A percentile compares a stretch with the other conserved stretches of the same genome.
These are phyloP conservation scores for Bembecia ichneumoniformis DNA, from an alignment of 2,888 invertebrate species.

Conservation along the genomic window DNA sequence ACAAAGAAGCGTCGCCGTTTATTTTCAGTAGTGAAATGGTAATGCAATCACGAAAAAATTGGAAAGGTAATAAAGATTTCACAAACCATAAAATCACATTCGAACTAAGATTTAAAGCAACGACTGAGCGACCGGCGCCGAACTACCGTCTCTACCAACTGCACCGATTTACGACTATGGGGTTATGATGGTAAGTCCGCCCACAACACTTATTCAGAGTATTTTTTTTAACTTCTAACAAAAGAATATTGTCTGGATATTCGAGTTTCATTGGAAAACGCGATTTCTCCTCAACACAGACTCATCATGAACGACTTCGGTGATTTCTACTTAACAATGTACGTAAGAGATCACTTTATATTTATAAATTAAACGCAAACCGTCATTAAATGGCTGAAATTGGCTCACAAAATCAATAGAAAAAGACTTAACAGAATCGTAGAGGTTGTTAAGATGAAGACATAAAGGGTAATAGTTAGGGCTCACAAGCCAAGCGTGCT, in stretches of 20 bases:
- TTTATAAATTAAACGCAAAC: conserved; percentile 9
- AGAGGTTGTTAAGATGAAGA: conserved; percentile 39
- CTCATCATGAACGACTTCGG: conserved; percentile 7
- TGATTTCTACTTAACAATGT: conserved; percentile 9
- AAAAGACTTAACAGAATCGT: conserved; percentile 15
- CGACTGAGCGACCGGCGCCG: conserved; percentile 25
- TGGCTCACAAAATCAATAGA: conserved; percentile 6
- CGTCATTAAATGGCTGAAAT: conserved; percentile 12
- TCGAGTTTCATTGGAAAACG: conserved; percentile 13
- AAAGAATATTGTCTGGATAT: conserved; percentile 13
- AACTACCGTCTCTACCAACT: conserved; percentile 24
- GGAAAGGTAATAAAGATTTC: conserved; percentile 29
- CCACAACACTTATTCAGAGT: conserved; percentile 22
- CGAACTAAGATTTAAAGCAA: conserved; percentile 30
- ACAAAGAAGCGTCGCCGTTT: too few relatives aligned
- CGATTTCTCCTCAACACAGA: conserved; percentile 11
- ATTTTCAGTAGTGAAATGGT: neutral
- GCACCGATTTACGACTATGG: conserved; percentile 32
- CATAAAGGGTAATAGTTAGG: conserved; percentile 37
- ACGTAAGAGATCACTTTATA: conserved; percentile 5
- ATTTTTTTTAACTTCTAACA: conserved; percentile 18
- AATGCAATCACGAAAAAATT: conserved; percentile 14
- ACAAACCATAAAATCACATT: conserved; percentile 32
- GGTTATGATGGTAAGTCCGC: conserved; percentile 29
- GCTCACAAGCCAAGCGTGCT: conserved; percentile 38